Base-by-base conservation (phyloP, 2,888 invertebrate species). In the Malacosoma neustria region DNA sequence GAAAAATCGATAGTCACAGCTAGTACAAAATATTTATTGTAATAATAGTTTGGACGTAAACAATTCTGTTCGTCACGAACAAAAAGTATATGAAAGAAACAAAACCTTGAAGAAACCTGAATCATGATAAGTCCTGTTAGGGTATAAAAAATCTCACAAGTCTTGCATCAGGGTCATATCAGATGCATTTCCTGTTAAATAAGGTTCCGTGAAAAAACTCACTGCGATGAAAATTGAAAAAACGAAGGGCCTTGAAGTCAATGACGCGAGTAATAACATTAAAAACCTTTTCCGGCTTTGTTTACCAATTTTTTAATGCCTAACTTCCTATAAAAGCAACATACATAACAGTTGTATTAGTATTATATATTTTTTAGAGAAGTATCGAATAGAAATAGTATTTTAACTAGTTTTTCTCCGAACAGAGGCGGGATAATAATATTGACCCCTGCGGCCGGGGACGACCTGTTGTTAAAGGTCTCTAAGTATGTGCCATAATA, bases 131-230 rank as follows among this genome's bases (percentile, higher is more conserved):
- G 22, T 22, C 5, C 22, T 9, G 22, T 22, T 22, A 22, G 22
- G 2, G 22, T 4, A 22, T 22, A 22, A 22, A 22, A 22, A 22
- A 22, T 7, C 2, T 22, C 39, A 13, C 34, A 38, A 34, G 54
- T 59, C 53, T 56, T 57, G 50, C 49, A 50, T 41, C 51, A 57
- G 61, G 61, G 61, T 42, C 47, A 42, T 31, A 30, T 22, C 29
- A 46, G 42, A 43, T 61, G 65, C 65, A 66, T 59, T 66, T 65
- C 65, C 65, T 52, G 35, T 50, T 59, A 49, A 42, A 38, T 46
- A 39, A 45, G 40, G 38, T 68, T 71, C 67, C 71, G 58, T 48
- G 47, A 68, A 67, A 74, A 72, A 58, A 52, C 35, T 49, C 42
- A 41, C 44, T 46, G 44, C 54, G 45, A 46, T 50, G 33, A 37